Base-by-base conservation (phyloP, 2,113 vertebrate species). In the Eira barbara region DNA sequence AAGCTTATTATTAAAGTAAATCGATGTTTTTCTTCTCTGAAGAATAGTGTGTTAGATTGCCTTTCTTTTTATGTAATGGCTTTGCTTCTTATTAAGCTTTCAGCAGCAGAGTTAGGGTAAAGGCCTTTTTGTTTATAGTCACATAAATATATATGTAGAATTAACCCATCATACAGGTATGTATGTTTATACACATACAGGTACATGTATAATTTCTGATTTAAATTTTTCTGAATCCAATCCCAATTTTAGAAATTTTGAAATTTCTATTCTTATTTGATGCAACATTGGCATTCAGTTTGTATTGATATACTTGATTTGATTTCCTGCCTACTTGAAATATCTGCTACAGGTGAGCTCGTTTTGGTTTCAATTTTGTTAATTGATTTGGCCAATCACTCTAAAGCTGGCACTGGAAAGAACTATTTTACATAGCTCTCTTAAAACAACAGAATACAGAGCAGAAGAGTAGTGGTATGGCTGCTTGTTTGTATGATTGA, bases 401-500 rank as follows among this genome's bases (percentile, higher is more conserved):
- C 23, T 96, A 92, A 97, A 84, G 39, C 20, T 88, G 3, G 7
- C 36, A 42, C 47, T 92, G 65, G 14, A 83, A 49, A 92, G 15
- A 76, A 34, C 81, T 74, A 21, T 90, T 97, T 91, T 80, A 55
- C 25, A 92, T 59, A 80, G 55, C 55, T 91, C 39, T 84, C 86
- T 95, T 61, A 74, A 90, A 94, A 78, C 27, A 95, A 49, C 6
- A 94, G 59, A 92, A 67, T 21, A 39, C 39, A 57, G 69, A 88
- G 45, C 15, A 91, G 83, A 78, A 95, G 39, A 21, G n/a, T 92
- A 57, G 65, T 67, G 5, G 36, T 81, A 57, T 73, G 81, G 55
- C 29, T 93, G 42, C 65, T 95, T 73, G 12, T 96, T 98, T 97
- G 90, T 79, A 45, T 73, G 65, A 91, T 3, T 92, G 69, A 94